Evolutionary conservation across 2,888 invertebrate species (phyloP), one percentile per base, ranked within the genome.

Genomic region (Matsumyia berberina): DNA sequence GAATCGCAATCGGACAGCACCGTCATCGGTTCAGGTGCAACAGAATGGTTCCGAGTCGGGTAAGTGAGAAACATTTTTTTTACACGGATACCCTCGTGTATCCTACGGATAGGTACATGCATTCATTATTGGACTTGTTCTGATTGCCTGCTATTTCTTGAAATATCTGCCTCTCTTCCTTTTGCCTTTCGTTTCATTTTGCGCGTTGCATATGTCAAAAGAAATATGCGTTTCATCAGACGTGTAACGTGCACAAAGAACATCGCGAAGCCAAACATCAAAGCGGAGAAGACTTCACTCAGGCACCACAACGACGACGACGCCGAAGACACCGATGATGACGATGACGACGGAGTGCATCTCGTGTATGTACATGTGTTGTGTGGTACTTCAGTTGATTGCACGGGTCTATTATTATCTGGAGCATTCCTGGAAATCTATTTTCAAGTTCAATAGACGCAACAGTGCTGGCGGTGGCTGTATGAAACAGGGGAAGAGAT

Each of bases 1-100:
- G 90, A 92, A 86, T 86, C 87, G 88, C 58, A 88, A 87, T 87
- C 87, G 88, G 51, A 87, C 82, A 69, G 44, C 86, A 57, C 86
- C 87, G 66, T 80, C 86, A 81, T 66, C 82, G 62, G 64, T 69
- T 78, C 81, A 85, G 73, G 74, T 76, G 78, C 80, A 81, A 74
- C 86, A 88, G 76, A 87, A 88, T 86, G 87, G 87, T 53, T 83
- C 80, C 42, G 88, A 88, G 69, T 78, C 87, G 44, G 87, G 88
- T 88, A 87, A 87, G 87, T 87, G 73, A 33, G 66, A 74, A 85
- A 79, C 15, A 58, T 33, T 31, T 11, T 39, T 24, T 33, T 62
- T 24, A 46, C 37, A 19, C 11, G 37, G 19, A 55, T 64, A 69
- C 53, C 35, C 60, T 49, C 76, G 24, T 60, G 57, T 70, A 51